Base-by-base conservation (phyloP, 2,797 vertebrate species). In the Dendrocincla tyrannina region DNA sequence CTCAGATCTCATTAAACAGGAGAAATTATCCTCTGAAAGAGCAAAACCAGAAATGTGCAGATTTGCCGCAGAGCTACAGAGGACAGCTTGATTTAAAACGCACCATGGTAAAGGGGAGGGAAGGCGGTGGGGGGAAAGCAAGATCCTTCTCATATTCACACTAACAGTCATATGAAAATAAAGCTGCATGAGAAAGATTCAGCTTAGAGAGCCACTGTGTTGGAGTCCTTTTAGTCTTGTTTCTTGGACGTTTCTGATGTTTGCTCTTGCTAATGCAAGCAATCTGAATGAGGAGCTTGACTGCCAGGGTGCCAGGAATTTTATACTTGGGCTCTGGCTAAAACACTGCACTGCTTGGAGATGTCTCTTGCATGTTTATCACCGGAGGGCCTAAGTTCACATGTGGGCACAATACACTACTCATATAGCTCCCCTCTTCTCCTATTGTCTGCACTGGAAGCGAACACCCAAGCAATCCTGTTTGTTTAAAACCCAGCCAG, bases 1-100 rank as follows among this genome's bases (percentile, higher is more conserved):
- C 97, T 98, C 97, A 97, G 96, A 98, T 98, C 98, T 98, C 97
- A 98, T 98, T 98, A 98, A 97, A 97, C 95, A 97, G 97, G 74
- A 97, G 95, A 98, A 98, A 98, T 98, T 98, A 98, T 98, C 97
- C 95, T 95, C 67, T 58, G 96, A 98, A 98, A 98, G 97, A 97
- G 97, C 97, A 97, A 97, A 98, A 97, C 94, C 96, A 96, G 97
- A 98, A 98, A 95, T 97, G 97, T 93, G 91, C 82, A 92, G 96
- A 97, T 95, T 97, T 97, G 95, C 92, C 28, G 91, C 96, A 96
- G 97, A 97, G 96, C 85, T 97, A 91, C 60, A 91, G 95, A 96
- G 89, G 94, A 97, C 95, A 96, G 93, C 97, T 97, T 98, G 96
- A 97, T 97, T 97, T 98, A 97, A 97, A 98, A 95, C 67, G 72